phyloP scores from a whole-genome alignment of 2,888 invertebrate species.

The Drosophila lutescens region DNA sequence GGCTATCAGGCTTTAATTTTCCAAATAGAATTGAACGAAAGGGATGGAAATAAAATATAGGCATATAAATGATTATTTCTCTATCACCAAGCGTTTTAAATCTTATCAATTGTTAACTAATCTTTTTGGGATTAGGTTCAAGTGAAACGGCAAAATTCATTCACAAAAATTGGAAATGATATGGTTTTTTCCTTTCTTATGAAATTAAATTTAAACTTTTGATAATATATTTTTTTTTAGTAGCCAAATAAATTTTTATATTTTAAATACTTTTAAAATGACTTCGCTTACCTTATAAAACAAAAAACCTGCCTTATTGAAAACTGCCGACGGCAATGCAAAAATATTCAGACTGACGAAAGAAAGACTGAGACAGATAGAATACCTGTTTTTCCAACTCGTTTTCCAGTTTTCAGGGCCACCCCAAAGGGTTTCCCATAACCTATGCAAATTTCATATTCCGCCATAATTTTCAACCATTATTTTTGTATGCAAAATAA shows the following conservation, averaged over 20 bases:
- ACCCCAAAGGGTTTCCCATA: conserved; percentile 18
- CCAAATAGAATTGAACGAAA: conserved; percentile 4
- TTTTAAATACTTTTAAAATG: too few species aligned
- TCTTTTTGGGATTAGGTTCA: conserved; percentile 6
- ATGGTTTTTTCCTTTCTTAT: background rate
- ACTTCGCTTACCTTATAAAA: background rate
- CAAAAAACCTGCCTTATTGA: background rate
- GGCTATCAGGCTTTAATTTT: conserved; percentile 19
- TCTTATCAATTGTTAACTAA: background rate
- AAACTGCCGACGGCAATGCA: conserved; percentile 46
- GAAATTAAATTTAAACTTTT: background rate
- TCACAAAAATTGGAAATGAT: background rate
- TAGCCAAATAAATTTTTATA: background rate
- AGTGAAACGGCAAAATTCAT: conserved; percentile 1
- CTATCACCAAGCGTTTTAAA: background rate
- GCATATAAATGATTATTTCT: background rate
- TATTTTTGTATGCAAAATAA: conserved; percentile 10
- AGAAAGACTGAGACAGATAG: background rate
- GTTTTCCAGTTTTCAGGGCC: conserved; percentile 19
- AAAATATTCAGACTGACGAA: conserved; percentile 8
- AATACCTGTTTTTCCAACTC: conserved; percentile 25
- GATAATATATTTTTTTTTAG: background rate
- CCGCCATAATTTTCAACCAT: conserved; percentile 33
- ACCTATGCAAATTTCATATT: conserved; percentile 34
- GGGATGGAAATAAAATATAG: conserved; percentile 1